These are phyloP conservation scores for Hemiprocne comata DNA, from an alignment of 2,113 vertebrate genomes.

Conservation along the genomic window DNA sequence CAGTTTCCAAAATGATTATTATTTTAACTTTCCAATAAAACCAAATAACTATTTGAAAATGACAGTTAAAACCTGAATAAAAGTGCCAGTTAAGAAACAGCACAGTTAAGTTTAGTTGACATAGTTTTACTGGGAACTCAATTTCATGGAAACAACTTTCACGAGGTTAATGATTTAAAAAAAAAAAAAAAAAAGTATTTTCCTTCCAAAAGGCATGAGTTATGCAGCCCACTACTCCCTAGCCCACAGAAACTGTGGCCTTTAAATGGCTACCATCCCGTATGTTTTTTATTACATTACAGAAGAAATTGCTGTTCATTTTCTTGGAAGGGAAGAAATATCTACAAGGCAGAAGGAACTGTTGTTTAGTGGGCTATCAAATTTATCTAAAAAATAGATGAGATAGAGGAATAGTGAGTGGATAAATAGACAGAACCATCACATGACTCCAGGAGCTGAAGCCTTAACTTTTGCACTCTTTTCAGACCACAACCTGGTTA, in stretches of 20 bases:
- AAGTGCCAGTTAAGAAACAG: not conserved
- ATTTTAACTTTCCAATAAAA: not conserved
- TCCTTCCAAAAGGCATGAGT: not conserved
- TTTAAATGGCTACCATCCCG: not conserved
- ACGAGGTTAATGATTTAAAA: not conserved
- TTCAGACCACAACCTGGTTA: not conserved
- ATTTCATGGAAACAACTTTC: not conserved
- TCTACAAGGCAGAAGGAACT: not conserved
- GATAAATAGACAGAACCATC: not conserved
- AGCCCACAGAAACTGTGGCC: not conserved
- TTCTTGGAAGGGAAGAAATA: not conserved
- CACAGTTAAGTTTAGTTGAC: not conserved
- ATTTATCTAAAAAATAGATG: not conserved
- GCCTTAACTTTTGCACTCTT: not conserved
- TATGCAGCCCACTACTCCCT: not conserved
- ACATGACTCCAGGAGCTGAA: not conserved
- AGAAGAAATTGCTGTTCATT: not conserved
- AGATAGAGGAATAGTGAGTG: not conserved
- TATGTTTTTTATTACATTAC: not conserved
- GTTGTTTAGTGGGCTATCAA: not conserved
- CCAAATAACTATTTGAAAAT: not conserved
- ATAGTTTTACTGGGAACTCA: not conserved
- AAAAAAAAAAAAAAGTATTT: not conserved
- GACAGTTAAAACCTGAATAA: not conserved
- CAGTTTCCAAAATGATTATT: not conserved